Evolutionary conservation across 2,797 vertebrate species (phyloP), one percentile per base, ranked within the genome.

Genomic region (Schizopygopsis pylzovi): DNA sequence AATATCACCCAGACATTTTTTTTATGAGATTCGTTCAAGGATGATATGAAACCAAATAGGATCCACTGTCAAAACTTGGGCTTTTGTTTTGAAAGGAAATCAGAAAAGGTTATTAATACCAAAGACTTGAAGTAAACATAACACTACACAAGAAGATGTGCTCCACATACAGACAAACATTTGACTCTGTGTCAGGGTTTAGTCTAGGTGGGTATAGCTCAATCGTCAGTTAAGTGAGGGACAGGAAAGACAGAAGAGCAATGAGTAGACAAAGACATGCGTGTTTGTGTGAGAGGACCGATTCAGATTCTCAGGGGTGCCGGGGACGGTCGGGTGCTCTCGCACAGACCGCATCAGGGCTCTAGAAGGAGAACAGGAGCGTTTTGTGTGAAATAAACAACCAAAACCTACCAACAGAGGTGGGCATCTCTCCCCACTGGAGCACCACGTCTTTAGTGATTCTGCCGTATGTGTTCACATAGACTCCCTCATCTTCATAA

Each of bases 391-490:
- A 89, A 89, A 84, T 78, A 89, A 89, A 89, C 87, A 87, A 89
- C 87, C 86, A 90, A 90, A 94, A 97, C 98, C 92, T 97, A 99
- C 98, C 98, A 94, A 99, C 98, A 18, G 98, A 99, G 86, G 98
- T 99, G 93, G 98, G 98, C 98, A 99, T 99, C 95, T 99, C 98
- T 95, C 98, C 98, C 98, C 98, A 99, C 94, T 99, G 98, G 89
- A 99, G 97, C 95, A 99, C 98, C 95, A 99, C 98, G 89, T 99
- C 98, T 95, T 99, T 99, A 91, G 98, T 99, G 95, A 99, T 99
- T 91, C 98, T 96, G 87, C 98, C 98, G 12, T 99, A 99, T 90
- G 98, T 99, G 95, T 99, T 99, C 81, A 99, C 98, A 33, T 99
- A 99, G 79, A 99, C 98, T 45, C 98, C 98, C 90, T 99, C 98